phyloP scores from a whole-genome alignment of 2,888 invertebrate species.

The Helicoverpa assulta region DNA sequence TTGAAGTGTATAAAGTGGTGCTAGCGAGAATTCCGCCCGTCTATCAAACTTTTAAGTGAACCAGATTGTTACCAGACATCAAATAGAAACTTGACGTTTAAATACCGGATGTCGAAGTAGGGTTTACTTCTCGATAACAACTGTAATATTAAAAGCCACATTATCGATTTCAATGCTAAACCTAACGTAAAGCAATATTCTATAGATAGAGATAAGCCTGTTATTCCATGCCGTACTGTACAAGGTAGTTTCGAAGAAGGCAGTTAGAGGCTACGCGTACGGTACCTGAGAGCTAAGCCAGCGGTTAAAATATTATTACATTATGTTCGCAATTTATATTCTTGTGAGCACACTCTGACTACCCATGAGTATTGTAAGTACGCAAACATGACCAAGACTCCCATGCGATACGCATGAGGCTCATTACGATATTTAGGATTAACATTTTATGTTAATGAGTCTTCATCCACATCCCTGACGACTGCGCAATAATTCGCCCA shows the following conservation, averaged over 20 bases:
- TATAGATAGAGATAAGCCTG: conserved; percentile 55
- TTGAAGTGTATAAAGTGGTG: conserved; percentile 32
- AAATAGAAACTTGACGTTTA: conserved; percentile 34
- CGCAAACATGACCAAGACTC: conserved; percentile 32
- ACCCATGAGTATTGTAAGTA: conserved; percentile 27
- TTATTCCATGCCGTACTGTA: conserved; percentile 36
- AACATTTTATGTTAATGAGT: conserved; percentile 43
- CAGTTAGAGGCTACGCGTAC: conserved; percentile 78
- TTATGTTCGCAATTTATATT: conserved; percentile 60
- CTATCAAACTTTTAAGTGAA: conserved; percentile 28
- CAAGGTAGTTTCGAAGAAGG: conserved; percentile 39
- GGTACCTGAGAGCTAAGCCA: conserved; percentile 77
- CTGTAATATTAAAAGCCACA: conserved; percentile 51
- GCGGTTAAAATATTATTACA: conserved; percentile 61
- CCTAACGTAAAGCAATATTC: conserved; percentile 68
- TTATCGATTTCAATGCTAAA: conserved; percentile 71
- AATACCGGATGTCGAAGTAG: conserved; percentile 52
- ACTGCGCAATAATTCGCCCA: conserved; percentile 17
- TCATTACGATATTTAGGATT: conserved; percentile 34
- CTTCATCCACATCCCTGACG: conserved; percentile 7
- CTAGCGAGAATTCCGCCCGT: conserved; percentile 13
- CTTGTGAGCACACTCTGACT: conserved; percentile 37
- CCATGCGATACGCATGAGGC: conserved; percentile 25
- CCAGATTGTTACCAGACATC: conserved; percentile 22
- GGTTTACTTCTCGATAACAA: conserved; percentile 54